Evolutionary conservation across 2,888 invertebrate genomes (phyloP).

Genomic region (Toxonevra muliebris): DNA sequence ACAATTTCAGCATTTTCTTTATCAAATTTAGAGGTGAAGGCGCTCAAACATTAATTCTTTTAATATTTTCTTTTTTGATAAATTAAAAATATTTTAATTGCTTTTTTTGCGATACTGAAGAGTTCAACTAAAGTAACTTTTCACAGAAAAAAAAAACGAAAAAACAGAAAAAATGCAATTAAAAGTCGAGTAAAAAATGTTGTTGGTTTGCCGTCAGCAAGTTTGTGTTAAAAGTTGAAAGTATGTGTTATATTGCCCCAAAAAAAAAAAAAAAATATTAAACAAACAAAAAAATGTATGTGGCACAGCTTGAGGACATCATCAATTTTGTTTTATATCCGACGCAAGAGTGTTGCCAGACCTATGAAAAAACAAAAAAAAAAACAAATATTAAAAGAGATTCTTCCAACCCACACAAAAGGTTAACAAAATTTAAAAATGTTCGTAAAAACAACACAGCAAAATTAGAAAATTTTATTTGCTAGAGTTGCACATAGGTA

Average conservation of each 20-base stretch:
- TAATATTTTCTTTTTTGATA: background rate
- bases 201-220: background rate
- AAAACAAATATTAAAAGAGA: too few relatives aligned
- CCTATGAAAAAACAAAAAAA: too few relatives aligned
- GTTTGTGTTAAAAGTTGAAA: background rate
- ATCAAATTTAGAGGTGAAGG: too few relatives aligned
- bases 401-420: too few relatives aligned
- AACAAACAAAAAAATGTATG: background rate
- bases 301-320: conserved; percentile 7
- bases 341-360: too few relatives aligned
- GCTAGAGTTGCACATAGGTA: too few relatives aligned
- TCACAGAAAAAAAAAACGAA: background rate
- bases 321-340: conserved; percentile 16
- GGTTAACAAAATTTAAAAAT: too few relatives aligned
- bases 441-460: too few relatives aligned
- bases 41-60: too few relatives aligned
- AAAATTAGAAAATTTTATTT: too few relatives aligned
- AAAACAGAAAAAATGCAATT: background rate
- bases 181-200: background rate
- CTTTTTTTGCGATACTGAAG: background rate
- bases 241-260: background rate
- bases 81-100: conserved; percentile 1
- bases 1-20: too few relatives aligned
- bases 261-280: background rate
- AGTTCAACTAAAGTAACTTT: background rate